These are phyloP conservation scores for Synchiropus splendidus DNA, from an alignment of 2,113 vertebrate species.

Conservation along the genomic window DNA sequence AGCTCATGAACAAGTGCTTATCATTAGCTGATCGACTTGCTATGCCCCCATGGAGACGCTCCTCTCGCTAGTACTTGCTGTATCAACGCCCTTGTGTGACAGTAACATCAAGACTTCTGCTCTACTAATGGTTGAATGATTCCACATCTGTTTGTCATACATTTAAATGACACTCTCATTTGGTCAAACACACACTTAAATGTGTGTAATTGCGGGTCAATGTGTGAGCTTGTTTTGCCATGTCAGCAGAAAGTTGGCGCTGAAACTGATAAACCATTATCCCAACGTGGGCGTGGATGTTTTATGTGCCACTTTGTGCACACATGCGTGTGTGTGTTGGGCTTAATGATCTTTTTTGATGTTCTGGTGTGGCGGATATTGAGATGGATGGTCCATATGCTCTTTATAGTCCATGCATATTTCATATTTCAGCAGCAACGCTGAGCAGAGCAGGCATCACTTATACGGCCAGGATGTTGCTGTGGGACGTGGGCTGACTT, in stretches of 20 bases:
- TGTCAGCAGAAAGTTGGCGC: slow-evolving; percentile 51
- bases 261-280: slow-evolving; percentile 58
- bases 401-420: slow-evolving; percentile 66
- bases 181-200: slow-evolving; percentile 10
- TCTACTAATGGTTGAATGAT: too few relatives aligned
- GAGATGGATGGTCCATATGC: slow-evolving; percentile 66
- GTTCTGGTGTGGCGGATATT: slow-evolving; percentile 56
- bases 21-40: too few relatives aligned
- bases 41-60: too few relatives aligned
- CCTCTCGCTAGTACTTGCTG: too few relatives aligned
- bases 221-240: slow-evolving; percentile 27
- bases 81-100: too few relatives aligned
- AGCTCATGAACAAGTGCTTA: too few relatives aligned
- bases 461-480: slow-evolving; percentile 56
- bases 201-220: background rate
- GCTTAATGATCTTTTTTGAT: slow-evolving; percentile 61
- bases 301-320: slow-evolving; percentile 49
- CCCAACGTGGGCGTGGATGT: slow-evolving; percentile 49
- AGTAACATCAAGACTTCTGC: too few relatives aligned
- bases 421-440: slow-evolving; percentile 60
- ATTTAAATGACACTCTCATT: slow-evolving; percentile 22
- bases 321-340: slow-evolving; percentile 36
- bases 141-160: slow-evolving; percentile 23
- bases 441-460: slow-evolving; percentile 47
- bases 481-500: slow-evolving; percentile 55